A percentile compares a stretch with the other conserved stretches of the same genome.
Evolutionary conservation across 2,113 vertebrate species (phyloP).

Genomic region (Neolamprologus fasciatus): DNA sequence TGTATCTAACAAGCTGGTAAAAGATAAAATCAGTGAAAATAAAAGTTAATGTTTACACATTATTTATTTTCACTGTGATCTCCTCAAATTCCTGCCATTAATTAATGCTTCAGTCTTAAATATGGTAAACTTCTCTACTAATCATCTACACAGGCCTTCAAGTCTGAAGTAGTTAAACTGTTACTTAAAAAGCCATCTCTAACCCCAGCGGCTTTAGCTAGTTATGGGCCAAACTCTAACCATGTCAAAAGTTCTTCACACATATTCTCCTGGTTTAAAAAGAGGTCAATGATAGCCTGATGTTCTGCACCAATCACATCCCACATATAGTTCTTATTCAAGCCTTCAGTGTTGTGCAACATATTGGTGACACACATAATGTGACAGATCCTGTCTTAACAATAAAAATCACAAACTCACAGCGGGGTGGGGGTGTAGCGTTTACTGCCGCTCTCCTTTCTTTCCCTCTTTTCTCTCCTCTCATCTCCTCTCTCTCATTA

Average conservation of each 20-base stretch:
- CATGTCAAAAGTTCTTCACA: accelerated
- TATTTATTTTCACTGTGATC: not conserved
- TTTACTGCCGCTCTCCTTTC: not conserved
- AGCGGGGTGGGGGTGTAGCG: accelerated
- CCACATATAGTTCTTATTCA: not conserved
- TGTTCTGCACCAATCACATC: not conserved
- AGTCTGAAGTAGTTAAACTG: not conserved
- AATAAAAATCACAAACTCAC: not conserved
- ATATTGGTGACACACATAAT: not conserved
- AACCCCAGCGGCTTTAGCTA: accelerated
- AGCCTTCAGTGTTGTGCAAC: accelerated
- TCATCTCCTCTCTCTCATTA: accelerated
- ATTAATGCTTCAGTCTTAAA: not conserved
- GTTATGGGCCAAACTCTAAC: accelerated
- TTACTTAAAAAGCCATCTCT: not conserved
- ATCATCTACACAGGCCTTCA: not conserved
- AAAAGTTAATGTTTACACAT: not conserved
- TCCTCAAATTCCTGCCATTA: not conserved
- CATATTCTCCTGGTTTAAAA: not conserved
- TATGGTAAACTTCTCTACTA: accelerated
- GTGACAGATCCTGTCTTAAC: not conserved
- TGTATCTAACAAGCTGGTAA: not conserved
- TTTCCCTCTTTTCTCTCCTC: not conserved
- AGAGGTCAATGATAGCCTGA: not conserved
- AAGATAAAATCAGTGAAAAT: not conserved